A percentile compares a stretch with the other conserved stretches of the same genome.
These are phyloP conservation scores for Drosophila trapezifrons DNA, from an alignment of 1,140 invertebrate genomes.

Conservation along the genomic window DNA sequence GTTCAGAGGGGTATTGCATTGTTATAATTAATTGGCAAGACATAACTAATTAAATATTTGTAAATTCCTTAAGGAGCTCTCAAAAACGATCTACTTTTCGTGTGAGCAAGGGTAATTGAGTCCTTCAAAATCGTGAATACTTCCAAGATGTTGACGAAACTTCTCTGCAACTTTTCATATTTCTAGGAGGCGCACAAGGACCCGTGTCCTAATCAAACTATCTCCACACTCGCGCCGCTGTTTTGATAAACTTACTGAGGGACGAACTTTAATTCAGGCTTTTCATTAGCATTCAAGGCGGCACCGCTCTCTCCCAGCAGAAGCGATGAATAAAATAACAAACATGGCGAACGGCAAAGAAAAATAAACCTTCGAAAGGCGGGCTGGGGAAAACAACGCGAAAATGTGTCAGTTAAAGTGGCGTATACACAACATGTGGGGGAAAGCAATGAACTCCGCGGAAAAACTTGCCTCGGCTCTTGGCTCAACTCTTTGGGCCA, in stretches of 20 bases:
- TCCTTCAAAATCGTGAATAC: conserved; percentile 8
- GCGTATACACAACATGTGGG: conserved; percentile 49
- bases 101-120: not conserved
- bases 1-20: not conserved
- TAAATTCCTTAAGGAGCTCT: too few species aligned
- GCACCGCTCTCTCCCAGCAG: conserved; percentile 16
- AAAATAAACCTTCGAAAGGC: conserved; percentile 34
- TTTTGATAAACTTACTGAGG: conserved; percentile 9
- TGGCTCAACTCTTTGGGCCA: conserved; percentile 50
- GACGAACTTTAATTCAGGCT: conserved; percentile 44
- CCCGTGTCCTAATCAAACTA: conserved; percentile 37
- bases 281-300: conserved; percentile 63
- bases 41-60: not conserved
- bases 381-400: conserved; percentile 32
- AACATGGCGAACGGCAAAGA: conserved; percentile 41
- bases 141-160: conserved; percentile 19
- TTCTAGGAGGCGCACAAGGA: conserved; percentile 10
- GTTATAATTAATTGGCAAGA: too few species aligned
- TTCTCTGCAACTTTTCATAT: conserved; percentile 29
- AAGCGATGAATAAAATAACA: conserved; percentile 57
- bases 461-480: conserved; percentile 49
- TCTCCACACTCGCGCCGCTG: not conserved
- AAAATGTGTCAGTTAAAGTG: conserved; percentile 68
- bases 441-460: conserved; percentile 55
- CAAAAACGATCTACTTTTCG: not conserved